Base-by-base conservation (phyloP, 2,113 vertebrate genomes). In the Pedionomus torquatus region DNA sequence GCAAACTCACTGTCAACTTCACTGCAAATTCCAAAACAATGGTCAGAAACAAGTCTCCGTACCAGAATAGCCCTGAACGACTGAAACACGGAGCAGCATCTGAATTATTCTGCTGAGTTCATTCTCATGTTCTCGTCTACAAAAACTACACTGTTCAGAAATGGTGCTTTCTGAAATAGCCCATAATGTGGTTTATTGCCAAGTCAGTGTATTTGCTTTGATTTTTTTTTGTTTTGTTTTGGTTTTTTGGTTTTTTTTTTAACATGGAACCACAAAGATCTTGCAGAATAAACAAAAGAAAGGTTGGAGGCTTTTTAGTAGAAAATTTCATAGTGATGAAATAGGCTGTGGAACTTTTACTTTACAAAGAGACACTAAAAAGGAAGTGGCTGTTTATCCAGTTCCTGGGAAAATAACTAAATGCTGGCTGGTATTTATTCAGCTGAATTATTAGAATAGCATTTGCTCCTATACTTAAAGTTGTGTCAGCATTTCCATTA, bases 351-450 rank as follows among this genome's bases (percentile, higher is more conserved):
- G 93, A 96, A 91, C 88, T 97, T 97, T 90, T 96, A 55, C 89
- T 98, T 97, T 94, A 95, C 97, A 98, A 97, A 98, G 93, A 93
- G 89, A 97, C 84, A 94, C 88, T 93, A 75, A 89, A 96, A 97
- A 98, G 98, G 98, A 98, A 98, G 94, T 97, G 94, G 77, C 84
- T 98, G 97, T 98, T 98, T 98, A 97, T 98, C 95, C 95, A 97
- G 93, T 97, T 98, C 97, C 98, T 98, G 98, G 97, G 98, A 98
- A 98, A 98, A 98, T 98, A 98, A 98, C 97, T 95, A 97, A 98
- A 97, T 97, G 95, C 93, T 96, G 87, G 68, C 95, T 94, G 93
- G 90, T 98, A 98, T 98, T 98, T 98, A 96, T 98, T 98, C 98
- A 98, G 98, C 98, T 98, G 98, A 98, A 87, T 96, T 97, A 97